Evolutionary conservation across 2,888 invertebrate species (phyloP).

Genomic region (Parapristionchus giblindavisi): DNA sequence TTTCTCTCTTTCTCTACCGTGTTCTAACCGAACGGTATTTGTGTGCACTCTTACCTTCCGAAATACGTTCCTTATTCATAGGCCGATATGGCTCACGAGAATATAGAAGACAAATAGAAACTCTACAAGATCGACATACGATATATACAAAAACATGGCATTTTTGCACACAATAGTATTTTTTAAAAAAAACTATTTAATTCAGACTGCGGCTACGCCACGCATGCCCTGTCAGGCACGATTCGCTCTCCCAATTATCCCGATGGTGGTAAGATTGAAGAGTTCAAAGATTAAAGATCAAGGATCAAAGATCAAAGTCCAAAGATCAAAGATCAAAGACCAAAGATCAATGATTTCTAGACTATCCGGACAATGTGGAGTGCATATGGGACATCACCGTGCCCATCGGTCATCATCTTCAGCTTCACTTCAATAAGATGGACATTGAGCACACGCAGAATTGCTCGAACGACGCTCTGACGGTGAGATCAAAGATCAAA

Average conservation of each 20-base stretch:
- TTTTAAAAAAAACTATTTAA: slow-evolving; percentile 13
- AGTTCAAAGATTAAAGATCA: no score
- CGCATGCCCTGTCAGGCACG: slow-evolving; percentile 52
- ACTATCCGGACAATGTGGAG: slow-evolving; percentile 58
- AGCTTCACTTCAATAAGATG: slow-evolving; percentile 26
- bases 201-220: slow-evolving; percentile 59
- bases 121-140: no score
- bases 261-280: slow-evolving; percentile 33
- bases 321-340: background rate
- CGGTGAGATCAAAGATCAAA: background rate
- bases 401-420: slow-evolving; percentile 61
- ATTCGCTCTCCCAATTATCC: slow-evolving; percentile 53
- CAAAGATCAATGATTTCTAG: slow-evolving; percentile 12
- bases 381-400: slow-evolving; percentile 66
- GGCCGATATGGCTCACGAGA: no score
- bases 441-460: slow-evolving; percentile 19
- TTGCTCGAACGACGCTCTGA: slow-evolving; percentile 26
- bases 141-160: no score
- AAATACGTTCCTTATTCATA: no score
- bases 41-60: no score
- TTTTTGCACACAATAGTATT: no score
- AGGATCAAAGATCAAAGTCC: background rate
- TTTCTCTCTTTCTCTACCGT: no score
- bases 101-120: no score
- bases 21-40: no score